Conservation (phyloP, 2,888 invertebrate species). For the Andrena trimmerana region DNA sequence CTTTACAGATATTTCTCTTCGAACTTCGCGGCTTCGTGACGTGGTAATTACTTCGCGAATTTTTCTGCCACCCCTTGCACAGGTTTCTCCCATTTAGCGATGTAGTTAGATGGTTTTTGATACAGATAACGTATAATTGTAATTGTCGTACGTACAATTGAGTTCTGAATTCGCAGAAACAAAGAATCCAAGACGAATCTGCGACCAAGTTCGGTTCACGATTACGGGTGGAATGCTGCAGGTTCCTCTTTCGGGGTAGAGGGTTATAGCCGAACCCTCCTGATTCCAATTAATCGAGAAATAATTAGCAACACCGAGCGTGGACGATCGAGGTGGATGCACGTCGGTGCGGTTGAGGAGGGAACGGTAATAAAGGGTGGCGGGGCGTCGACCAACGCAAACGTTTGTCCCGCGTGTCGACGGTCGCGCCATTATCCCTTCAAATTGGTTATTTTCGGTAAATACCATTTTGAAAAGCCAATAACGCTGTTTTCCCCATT, state of each 20-base stretch:
- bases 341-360: not conserved
- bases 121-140: too few species aligned
- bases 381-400: conserved; percentile 49
- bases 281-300: conserved; percentile 66
- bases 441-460: conserved; percentile 85
- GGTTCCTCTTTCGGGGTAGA: conserved; percentile 4
- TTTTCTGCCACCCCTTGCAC: too few species aligned
- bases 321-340: conserved; percentile 36
- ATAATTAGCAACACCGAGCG: conserved; percentile 64
- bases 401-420: conserved; percentile 74
- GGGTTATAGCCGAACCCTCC: conserved; percentile 16
- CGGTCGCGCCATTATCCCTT: conserved; percentile 80
- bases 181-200: not conserved
- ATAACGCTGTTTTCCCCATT: conserved; percentile 84
- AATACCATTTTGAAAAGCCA: conserved; percentile 85
- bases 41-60: too few species aligned
- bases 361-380: not conserved
- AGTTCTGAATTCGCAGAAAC: too few species aligned
- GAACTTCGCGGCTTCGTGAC: too few species aligned
- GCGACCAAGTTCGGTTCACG: not conserved
- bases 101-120: too few species aligned
- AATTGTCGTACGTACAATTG: too few species aligned
- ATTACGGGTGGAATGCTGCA: not conserved
- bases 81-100: too few species aligned
- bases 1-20: too few species aligned